Evolutionary conservation across 2,888 invertebrate genomes (phyloP), one percentile per base, ranked within the genome.

Genomic region (Drosophila pullipes): DNA sequence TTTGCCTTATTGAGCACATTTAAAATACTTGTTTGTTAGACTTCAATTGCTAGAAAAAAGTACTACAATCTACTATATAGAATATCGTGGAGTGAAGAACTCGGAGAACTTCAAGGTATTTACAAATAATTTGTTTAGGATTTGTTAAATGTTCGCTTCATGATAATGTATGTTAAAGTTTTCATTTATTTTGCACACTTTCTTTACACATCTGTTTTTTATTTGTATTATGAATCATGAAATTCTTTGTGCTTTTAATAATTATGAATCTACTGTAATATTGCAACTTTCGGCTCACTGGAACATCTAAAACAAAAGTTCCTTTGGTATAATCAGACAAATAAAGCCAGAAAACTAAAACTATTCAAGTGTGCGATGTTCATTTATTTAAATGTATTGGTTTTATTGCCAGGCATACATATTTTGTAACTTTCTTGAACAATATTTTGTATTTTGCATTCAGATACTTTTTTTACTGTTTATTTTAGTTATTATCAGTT

Each of bases 51-150:
- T 82, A 72, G 76, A 79, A 74, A 79, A 74, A 76, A 69, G 39
- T 65, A 66, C 74, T 89, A 89, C 63, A 80, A 65, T 57, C 78
- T 89, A 85, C 78, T 82, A 76, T 76, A 82, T 71, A 74, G 76
- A 75, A 59, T 74, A 59, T 69, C 89, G 86, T 86, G 85, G 85
- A 86, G 85, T 67, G 70, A 85, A 85, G 85, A 90, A 72, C 74
- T 75, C 74, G 76, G 28, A 9, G 47, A 79, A 88, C 71, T 64
- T 66, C 74, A 72, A 78, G 74, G 65, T 87, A 89, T 87, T 89
- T 90, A 90, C 89, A 89, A 82, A 81, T 76, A 50, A 66, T 64
- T 77, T 73, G 61, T 53, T 70, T 54, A 44, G 25, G 64, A 31
- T 37, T 66, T 70, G 11, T 72, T 53, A 35, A 65, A 63, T 60